Evolutionary conservation across 2,888 invertebrate species (phyloP).

Genomic region (Eudasyphora cyanicolor): DNA sequence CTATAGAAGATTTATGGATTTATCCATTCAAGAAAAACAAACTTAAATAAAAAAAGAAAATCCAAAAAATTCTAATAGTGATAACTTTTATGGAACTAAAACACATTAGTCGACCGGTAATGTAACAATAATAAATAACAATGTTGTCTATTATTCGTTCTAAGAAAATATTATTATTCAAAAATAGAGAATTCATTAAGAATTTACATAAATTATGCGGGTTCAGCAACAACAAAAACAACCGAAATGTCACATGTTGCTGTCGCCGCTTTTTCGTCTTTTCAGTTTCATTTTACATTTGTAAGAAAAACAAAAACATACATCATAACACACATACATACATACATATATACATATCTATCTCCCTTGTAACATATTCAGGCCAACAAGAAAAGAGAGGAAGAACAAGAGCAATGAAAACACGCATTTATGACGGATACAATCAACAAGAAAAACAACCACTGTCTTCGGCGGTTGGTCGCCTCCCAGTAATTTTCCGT

Average conservation of each 20-base stretch:
- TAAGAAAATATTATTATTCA: not conserved
- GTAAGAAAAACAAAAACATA: not conserved
- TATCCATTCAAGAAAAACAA: too few relatives aligned
- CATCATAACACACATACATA: not conserved
- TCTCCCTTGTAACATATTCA: not conserved
- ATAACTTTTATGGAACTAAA: too few relatives aligned
- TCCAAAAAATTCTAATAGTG: too few relatives aligned
- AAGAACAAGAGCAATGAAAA: not conserved
- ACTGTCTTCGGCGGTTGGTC: not conserved
- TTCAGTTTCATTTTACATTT: too few relatives aligned
- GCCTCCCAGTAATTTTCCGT: not conserved
- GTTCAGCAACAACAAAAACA: too few relatives aligned
- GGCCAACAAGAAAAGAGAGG: not conserved
- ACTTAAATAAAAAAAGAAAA: too few relatives aligned
- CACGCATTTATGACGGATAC: not conserved
- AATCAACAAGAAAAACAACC: not conserved
- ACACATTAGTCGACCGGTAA: too few relatives aligned
- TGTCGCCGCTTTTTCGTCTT: not conserved
- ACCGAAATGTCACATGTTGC: not conserved
- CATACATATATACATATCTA: not conserved
- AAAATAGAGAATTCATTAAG: not conserved
- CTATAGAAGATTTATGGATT: too few relatives aligned
- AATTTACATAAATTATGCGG: not conserved
- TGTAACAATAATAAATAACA: not conserved
- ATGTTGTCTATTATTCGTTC: not conserved